These are phyloP conservation scores for Eilema griseolum DNA, from an alignment of 2,888 invertebrate species.

Conservation along the genomic window DNA sequence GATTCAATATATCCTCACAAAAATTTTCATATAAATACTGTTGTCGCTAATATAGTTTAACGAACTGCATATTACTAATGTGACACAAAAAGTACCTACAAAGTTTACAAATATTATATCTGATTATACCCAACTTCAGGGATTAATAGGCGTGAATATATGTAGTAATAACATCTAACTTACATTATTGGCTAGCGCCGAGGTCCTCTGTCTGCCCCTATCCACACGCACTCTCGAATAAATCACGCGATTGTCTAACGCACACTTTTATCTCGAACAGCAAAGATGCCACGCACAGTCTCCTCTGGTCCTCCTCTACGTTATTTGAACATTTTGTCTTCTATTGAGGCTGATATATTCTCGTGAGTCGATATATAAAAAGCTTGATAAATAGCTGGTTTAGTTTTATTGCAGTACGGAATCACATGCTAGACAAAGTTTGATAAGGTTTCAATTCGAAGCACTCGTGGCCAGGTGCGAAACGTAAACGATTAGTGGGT, in stretches of 20 bases:
- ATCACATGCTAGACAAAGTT: too few species aligned
- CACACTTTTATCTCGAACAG: slow-evolving; percentile 2
- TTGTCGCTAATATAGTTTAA: too few species aligned
- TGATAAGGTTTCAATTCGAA: too few species aligned
- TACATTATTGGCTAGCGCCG: background rate
- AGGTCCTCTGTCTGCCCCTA: background rate
- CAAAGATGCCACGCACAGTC: background rate
- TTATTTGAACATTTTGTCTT: background rate
- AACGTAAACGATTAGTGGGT: too few species aligned
- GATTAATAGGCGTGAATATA: background rate
- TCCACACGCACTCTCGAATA: background rate
- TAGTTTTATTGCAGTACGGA: too few species aligned
- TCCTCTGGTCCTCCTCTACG: background rate
- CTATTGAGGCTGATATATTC: background rate
- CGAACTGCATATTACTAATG: too few species aligned
- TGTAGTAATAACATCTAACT: background rate
- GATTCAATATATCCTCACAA: too few species aligned
- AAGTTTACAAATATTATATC: background rate
- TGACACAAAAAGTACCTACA: too few species aligned
- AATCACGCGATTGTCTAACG: background rate
- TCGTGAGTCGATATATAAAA: background rate
- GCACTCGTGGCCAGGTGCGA: too few species aligned
- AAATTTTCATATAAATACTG: too few species aligned
- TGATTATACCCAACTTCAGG: background rate
- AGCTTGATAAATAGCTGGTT: background rate